Evolutionary conservation across 2,888 invertebrate species (phyloP).

Genomic region (Aspidiotus rigidus): DNA sequence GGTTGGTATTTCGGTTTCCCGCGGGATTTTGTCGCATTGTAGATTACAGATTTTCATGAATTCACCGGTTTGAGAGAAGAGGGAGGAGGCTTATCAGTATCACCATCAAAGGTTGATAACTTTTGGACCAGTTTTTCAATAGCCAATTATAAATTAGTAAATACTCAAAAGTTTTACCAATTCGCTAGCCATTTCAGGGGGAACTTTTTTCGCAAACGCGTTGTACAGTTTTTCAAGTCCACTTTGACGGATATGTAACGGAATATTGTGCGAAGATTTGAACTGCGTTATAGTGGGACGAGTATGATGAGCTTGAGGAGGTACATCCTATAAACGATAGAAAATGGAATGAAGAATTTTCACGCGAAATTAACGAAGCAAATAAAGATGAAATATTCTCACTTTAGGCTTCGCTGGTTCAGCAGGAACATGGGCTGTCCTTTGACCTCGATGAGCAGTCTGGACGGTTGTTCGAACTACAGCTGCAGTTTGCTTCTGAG

Average conservation of each 20-base stretch:
- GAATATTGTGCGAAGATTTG: slow-evolving; percentile 34
- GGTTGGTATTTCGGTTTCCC: no score
- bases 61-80: neutral
- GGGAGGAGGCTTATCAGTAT: no score
- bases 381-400: neutral
- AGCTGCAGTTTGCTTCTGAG: slow-evolving; percentile 2
- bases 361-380: neutral
- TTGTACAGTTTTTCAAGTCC: slow-evolving; percentile 34
- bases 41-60: neutral
- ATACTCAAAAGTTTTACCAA: slow-evolving; percentile 5
- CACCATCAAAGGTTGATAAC: no score
- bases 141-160: no score
- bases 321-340: slow-evolving; percentile 9
- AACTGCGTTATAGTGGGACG: slow-evolving; percentile 42
- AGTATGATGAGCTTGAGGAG: neutral
- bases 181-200: slow-evolving; percentile 33
- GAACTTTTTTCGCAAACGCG: slow-evolving; percentile 34
- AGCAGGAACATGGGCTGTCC: slow-evolving; percentile 17
- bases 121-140: no score
- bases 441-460: slow-evolving; percentile 15
- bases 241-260: slow-evolving; percentile 34
- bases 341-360: neutral
- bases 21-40: neutral
- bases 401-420: slow-evolving; percentile 26
- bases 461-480: slow-evolving; percentile 4